phyloP scores from a whole-genome alignment of 1,140 invertebrate genomes.

The Zaprionus capensis region DNA sequence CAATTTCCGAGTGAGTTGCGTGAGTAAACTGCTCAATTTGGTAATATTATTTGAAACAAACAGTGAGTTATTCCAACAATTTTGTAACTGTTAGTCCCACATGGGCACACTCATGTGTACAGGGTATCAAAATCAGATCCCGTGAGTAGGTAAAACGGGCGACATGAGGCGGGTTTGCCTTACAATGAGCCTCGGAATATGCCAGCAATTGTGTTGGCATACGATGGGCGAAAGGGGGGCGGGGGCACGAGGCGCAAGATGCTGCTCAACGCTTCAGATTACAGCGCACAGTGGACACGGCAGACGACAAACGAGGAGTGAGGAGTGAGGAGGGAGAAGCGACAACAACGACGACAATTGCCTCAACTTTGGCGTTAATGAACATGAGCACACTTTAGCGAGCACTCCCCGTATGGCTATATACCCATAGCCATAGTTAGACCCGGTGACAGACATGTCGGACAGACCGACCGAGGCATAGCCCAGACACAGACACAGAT shows the following conservation, averaged over 20 bases:
- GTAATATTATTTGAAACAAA: no score
- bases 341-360: conserved; percentile 71
- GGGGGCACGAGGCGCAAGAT: not conserved
- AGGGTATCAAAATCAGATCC: conserved; percentile 36
- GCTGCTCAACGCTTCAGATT: conserved; percentile 59
- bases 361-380: conserved; percentile 82
- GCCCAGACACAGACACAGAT: conserved; percentile 5
- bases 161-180: conserved; percentile 37
- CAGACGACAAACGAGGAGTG: not conserved
- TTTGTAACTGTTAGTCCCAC: not conserved
- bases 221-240: not conserved
- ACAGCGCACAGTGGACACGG: conserved; percentile 41
- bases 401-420: conserved; percentile 50
- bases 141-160: not conserved
- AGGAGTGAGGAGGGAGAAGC: conserved; percentile 15
- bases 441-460: conserved; percentile 48
- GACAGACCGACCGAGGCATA: conserved; percentile 22
- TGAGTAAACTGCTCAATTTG: no score
- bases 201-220: conserved; percentile 54
- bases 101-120: not conserved
- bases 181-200: conserved; percentile 73
- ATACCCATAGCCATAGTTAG: conserved; percentile 44
- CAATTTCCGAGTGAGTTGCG: no score
- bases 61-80: not conserved
- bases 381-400: conserved; percentile 79